Evolutionary conservation across 1,140 invertebrate species (phyloP).

Genomic region (Pygmarrhopalites habei): DNA sequence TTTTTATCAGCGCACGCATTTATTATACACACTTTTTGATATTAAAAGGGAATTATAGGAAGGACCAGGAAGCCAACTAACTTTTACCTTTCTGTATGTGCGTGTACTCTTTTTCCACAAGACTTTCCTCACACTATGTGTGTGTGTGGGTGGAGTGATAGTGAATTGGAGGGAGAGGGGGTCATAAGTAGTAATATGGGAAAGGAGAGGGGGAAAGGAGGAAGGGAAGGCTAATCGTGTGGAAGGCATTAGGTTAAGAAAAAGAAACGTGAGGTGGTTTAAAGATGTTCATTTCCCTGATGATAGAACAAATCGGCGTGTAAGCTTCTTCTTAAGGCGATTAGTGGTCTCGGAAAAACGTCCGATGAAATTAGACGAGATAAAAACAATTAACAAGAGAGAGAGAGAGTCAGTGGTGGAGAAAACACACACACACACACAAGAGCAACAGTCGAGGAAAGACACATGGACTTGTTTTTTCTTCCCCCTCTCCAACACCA

Average conservation of each 20-base stretch:
- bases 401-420: constrained; percentile 17
- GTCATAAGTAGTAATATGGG: not conserved
- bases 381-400: constrained; percentile 33
- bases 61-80: no score
- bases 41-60: no score
- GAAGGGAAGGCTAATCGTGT: not conserved
- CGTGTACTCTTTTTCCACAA: no score
- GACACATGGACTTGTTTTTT: not conserved
- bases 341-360: constrained; percentile 37
- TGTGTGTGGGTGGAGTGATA: no score
- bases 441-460: constrained; percentile 10
- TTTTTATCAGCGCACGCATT: no score
- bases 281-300: constrained; percentile 18
- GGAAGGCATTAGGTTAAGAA: constrained; percentile 16
- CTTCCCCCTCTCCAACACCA: constrained; percentile 5
- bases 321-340: constrained; percentile 39
- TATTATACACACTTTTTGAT: no score
- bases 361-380: constrained; percentile 37
- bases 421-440: constrained; percentile 8
- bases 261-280: constrained; percentile 25
- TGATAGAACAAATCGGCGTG: constrained; percentile 33
- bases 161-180: not conserved
- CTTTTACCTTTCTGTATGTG: no score
- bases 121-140: no score
- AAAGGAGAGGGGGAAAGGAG: not conserved